Conservation (phyloP, 2,888 invertebrate species). For the Rotaria sp. region DNA sequence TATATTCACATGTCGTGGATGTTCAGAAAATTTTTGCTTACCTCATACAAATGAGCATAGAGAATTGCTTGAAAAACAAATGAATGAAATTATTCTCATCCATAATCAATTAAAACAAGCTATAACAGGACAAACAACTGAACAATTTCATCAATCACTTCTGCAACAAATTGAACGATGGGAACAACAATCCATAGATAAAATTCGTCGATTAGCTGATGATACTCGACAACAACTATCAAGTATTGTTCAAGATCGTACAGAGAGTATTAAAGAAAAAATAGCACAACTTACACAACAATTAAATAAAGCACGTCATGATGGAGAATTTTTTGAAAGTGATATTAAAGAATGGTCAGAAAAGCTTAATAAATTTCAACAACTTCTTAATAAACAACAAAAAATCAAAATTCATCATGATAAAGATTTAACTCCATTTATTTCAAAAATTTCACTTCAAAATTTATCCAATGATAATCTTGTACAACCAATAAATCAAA, state of each 20-base stretch:
- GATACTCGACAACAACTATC: not conserved
- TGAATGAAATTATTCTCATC: not conserved
- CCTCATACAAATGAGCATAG: not conserved
- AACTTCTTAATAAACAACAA: not conserved
- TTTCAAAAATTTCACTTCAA: not conserved
- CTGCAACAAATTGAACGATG: not conserved
- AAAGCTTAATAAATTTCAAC: not conserved
- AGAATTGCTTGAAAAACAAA: not conserved
- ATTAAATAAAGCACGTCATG: not conserved
- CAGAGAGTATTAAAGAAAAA: not conserved
- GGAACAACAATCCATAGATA: not conserved
- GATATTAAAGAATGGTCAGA: not conserved
- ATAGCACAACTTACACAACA: not conserved
- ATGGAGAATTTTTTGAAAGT: not conserved
- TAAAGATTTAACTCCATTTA: not conserved
- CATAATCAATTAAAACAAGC: slow-evolving; percentile 3
- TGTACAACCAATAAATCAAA: not conserved
- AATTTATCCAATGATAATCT: not conserved
- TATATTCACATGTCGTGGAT: slow-evolving; percentile 25
- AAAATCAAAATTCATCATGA: not conserved
- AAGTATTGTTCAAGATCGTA: not conserved
- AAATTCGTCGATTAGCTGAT: not conserved
- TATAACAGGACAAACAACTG: not conserved
- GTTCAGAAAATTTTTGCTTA: not conserved
- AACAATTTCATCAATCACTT: not conserved